Conservation (phyloP, 2,113 vertebrate species). For the Planiliza haematocheilus region DNA sequence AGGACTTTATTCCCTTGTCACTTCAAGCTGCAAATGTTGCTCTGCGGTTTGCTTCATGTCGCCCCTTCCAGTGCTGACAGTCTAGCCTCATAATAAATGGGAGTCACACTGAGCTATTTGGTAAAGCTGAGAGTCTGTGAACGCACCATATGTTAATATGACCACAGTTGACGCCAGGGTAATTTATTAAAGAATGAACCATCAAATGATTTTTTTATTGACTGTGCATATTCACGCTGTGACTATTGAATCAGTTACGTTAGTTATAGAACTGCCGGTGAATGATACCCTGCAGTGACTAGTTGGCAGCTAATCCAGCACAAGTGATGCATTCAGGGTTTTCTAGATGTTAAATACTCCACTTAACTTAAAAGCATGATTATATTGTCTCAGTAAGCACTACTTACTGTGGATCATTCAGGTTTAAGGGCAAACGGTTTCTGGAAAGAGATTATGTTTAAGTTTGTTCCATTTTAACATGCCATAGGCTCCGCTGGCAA, state of each 20-base stretch:
- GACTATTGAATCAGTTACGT: neutral
- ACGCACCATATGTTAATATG: slow-evolving; percentile 1
- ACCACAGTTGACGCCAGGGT: slow-evolving; percentile 13
- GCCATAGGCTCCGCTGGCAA: too few species aligned
- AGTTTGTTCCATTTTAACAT: too few species aligned
- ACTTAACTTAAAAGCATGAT: too few species aligned
- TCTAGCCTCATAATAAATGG: slow-evolving; percentile 51
- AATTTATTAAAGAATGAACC: slow-evolving; percentile 44
- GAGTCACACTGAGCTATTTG: slow-evolving; percentile 45
- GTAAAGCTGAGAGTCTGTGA: slow-evolving; percentile 37
- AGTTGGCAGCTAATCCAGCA: neutral
- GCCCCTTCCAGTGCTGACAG: slow-evolving; percentile 42
- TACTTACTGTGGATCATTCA: too few species aligned
- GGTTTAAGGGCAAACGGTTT: too few species aligned
- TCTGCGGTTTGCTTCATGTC: slow-evolving; percentile 51
- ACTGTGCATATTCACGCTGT: slow-evolving; percentile 1
- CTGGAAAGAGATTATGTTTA: too few species aligned
- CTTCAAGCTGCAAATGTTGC: slow-evolving; percentile 55
- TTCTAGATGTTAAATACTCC: too few species aligned
- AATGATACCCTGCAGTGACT: neutral
- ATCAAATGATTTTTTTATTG: slow-evolving; percentile 24
- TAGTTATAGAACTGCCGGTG: neutral
- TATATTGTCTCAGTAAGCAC: too few species aligned
- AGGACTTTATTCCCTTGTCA: slow-evolving; percentile 72
- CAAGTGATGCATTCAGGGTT: neutral